These are phyloP conservation scores for Choristoneura fumiferana DNA, from an alignment of 1,140 invertebrate genomes.

Conservation along the genomic window DNA sequence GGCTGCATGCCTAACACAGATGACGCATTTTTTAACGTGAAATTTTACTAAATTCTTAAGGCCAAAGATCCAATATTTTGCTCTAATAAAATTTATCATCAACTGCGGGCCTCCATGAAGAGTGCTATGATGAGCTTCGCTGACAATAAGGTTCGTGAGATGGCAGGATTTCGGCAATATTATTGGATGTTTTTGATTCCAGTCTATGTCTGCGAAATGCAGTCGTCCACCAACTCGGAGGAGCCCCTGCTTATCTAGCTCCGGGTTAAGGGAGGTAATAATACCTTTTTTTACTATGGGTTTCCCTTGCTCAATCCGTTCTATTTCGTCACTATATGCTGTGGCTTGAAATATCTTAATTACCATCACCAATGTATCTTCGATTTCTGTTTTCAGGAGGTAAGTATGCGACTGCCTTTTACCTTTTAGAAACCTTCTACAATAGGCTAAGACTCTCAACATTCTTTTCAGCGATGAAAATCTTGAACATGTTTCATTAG, in stretches of 20 bases:
- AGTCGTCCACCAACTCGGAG: too few species aligned
- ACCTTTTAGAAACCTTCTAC: constrained; percentile 1
- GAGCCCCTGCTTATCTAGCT: not conserved
- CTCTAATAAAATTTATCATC: constrained; percentile 4
- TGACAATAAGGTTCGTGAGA: too few species aligned
- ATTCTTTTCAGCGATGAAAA: constrained; percentile 8
- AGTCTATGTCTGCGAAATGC: not conserved
- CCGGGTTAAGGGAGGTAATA: not conserved
- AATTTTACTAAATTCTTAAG: constrained; percentile 1
- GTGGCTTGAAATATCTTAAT: not conserved
- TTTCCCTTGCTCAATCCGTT: not conserved
- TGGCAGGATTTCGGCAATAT: not conserved
- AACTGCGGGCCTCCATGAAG: not conserved
- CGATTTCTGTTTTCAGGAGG: not conserved
- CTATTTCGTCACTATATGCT: not conserved
- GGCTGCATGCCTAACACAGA: constrained; percentile 17
- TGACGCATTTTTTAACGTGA: constrained; percentile 11
- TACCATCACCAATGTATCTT: not conserved
- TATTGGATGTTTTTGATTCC: constrained; percentile 21
- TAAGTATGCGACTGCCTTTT: not conserved
- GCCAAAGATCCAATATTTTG: constrained; percentile 23
- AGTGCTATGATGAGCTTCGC: too few species aligned
- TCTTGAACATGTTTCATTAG: not conserved
- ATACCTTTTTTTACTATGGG: not conserved
- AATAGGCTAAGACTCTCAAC: constrained; percentile 13